Percentiles rank a stretch among this genome's conserved stretches.
These are phyloP conservation scores for Accipiter cooperii DNA, from an alignment of 2,113 vertebrate species.

Conservation along the genomic window DNA sequence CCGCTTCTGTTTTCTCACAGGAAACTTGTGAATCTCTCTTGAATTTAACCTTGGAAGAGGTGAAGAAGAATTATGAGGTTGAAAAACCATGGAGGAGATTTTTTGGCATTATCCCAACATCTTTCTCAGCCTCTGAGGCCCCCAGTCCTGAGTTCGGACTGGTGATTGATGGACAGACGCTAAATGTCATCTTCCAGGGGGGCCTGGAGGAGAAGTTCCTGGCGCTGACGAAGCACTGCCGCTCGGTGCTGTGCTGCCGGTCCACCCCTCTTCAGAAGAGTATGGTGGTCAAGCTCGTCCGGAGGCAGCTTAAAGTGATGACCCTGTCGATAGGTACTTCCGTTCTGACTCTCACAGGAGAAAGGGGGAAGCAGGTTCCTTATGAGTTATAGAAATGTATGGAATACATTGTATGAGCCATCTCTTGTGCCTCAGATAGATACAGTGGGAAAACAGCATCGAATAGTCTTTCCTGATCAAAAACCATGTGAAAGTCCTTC, in stretches of 20 bases:
- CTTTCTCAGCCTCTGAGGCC: not conserved
- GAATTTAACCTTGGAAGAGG: slow-evolving; percentile 81
- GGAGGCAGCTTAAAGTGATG: slow-evolving; percentile 80
- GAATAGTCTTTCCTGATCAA: not conserved
- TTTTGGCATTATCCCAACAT: slow-evolving; percentile 9
- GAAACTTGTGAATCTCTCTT: slow-evolving; percentile 82
- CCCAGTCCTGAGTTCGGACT: slow-evolving; percentile 69
- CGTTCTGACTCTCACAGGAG: not conserved
- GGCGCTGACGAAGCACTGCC: slow-evolving; percentile 74
- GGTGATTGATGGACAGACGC: slow-evolving; percentile 82
- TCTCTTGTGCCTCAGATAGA: not conserved
- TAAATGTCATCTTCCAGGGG: slow-evolving; percentile 74
- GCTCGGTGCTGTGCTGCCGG: slow-evolving; percentile 86
- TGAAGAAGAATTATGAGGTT: slow-evolving; percentile 62
- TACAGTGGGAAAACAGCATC: not conserved
- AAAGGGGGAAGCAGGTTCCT: not conserved
- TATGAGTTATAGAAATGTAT: not conserved
- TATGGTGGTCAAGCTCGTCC: slow-evolving; percentile 80
- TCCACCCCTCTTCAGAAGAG: slow-evolving; percentile 89
- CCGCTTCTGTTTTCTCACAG: slow-evolving; percentile 59
- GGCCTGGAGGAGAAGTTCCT: slow-evolving; percentile 83
- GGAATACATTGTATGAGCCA: rapidly evolving
- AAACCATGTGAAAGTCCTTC: not conserved
- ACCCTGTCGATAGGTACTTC: slow-evolving; percentile 84
- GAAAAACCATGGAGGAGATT: slow-evolving; percentile 1